Conservation (phyloP, 2,888 invertebrate species). For the Fissipunctia ypsillon region DNA sequence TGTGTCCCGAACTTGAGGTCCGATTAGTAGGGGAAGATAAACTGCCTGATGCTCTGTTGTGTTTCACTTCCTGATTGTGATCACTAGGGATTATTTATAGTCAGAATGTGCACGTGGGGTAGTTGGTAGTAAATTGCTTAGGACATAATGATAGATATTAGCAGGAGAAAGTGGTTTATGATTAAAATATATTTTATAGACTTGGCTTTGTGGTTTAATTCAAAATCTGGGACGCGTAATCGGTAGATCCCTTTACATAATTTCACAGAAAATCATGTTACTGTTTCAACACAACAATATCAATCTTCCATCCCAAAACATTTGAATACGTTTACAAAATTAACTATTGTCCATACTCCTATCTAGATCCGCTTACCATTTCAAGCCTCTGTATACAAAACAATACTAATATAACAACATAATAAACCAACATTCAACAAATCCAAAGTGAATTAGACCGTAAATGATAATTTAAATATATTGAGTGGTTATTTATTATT, state of each 20-base stretch:
- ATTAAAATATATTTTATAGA: too few species aligned
- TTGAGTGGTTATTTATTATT: constrained; percentile 60
- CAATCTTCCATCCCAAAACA: constrained; percentile 42
- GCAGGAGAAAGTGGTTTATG: too few species aligned
- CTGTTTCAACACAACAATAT: constrained; percentile 31
- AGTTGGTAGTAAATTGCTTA: constrained; percentile 19
- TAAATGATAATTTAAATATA: constrained; percentile 59
- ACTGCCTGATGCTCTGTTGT: constrained; percentile 43
- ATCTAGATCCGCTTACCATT: constrained; percentile 33
- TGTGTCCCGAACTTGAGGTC: constrained; percentile 49
- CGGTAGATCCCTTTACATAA: background rate
- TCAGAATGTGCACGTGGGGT: constrained; percentile 18
- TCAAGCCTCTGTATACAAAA: constrained; percentile 45
- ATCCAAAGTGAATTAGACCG: constrained; percentile 51
- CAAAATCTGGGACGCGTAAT: background rate
- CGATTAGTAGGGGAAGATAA: constrained; percentile 62
- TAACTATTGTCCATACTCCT: constrained; percentile 50
- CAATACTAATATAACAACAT: constrained; percentile 47
- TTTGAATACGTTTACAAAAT: constrained; percentile 53
- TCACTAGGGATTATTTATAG: constrained; percentile 37
- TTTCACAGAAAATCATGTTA: constrained; percentile 11
- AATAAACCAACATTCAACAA: constrained; percentile 47
- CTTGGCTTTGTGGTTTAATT: background rate
- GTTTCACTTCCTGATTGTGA: constrained; percentile 47
- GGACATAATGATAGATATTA: constrained; percentile 11